Conservation (phyloP, 2,113 vertebrate species). For the Addax nasomaculatus region DNA sequence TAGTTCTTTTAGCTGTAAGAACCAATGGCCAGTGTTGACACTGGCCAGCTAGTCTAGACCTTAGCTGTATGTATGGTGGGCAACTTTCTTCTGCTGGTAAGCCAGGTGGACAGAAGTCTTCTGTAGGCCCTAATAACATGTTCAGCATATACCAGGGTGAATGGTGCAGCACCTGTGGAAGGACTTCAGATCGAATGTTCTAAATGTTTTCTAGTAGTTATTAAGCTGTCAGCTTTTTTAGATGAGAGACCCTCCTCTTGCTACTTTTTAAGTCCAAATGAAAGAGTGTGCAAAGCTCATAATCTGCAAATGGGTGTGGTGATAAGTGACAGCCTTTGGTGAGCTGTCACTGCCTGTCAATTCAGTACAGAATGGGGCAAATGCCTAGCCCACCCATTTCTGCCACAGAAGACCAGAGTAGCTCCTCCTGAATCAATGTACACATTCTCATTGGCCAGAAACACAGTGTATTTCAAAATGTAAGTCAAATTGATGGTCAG, state of each 20-base stretch:
- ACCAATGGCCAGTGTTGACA: not conserved
- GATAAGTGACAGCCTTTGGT: not conserved
- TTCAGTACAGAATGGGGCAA: not conserved
- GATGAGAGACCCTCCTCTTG: not conserved
- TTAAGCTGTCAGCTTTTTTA: not conserved
- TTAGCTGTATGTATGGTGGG: not conserved
- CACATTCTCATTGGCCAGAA: not conserved
- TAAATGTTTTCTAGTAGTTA: not conserved
- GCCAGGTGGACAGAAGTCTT: not conserved
- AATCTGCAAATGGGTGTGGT: not conserved
- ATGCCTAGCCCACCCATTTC: not conserved
- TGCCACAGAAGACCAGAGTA: not conserved
- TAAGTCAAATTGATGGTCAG: not conserved
- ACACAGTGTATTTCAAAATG: not conserved
- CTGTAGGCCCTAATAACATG: not conserved
- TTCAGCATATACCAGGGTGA: not conserved
- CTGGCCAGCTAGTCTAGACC: not conserved
- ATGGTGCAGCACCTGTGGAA: not conserved
- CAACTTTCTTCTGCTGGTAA: not conserved
- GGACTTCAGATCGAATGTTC: not conserved
- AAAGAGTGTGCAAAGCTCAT: not conserved
- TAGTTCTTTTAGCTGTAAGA: not conserved
- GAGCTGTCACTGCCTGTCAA: not conserved
- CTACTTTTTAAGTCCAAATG: not conserved
- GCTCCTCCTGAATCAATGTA: not conserved